Conservation (phyloP, 2,888 invertebrate genomes). For the Himalopsyche anomala region DNA sequence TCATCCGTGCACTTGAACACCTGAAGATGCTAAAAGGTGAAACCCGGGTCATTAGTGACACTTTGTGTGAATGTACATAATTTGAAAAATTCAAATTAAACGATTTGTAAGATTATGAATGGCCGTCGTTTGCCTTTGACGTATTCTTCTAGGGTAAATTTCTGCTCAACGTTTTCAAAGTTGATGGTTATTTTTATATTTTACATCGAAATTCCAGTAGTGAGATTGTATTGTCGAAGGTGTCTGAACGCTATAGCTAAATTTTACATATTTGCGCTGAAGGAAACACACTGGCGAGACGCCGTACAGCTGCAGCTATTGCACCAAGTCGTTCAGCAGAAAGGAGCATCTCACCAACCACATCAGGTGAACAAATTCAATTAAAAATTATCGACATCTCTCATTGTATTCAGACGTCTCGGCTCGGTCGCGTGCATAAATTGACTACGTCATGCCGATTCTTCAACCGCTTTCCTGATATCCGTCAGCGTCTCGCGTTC, state of each 20-base stretch:
- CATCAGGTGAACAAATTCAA: constrained; percentile 69
- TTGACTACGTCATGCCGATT: constrained; percentile 24
- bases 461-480: constrained; percentile 35
- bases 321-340: constrained; percentile 77
- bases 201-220: too few species aligned
- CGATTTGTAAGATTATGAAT: too few species aligned
- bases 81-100: too few species aligned
- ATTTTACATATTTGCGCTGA: constrained; percentile 14
- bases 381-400: background rate
- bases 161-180: too few species aligned
- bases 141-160: too few species aligned
- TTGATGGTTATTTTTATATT: too few species aligned
- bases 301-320: constrained; percentile 87
- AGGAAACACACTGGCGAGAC: constrained; percentile 89
- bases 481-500: background rate
- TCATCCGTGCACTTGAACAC: too few species aligned
- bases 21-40: too few species aligned
- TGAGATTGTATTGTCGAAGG: too few species aligned
- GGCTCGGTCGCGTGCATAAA: constrained; percentile 4
- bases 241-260: background rate
- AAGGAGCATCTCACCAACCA: constrained; percentile 81
- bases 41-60: too few species aligned
- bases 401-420: constrained; percentile 44
- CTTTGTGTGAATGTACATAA: too few species aligned
- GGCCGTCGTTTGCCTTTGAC: too few species aligned